A percentile compares a stretch with the other conserved stretches of the same genome.
Evolutionary conservation across 2,888 invertebrate species (phyloP).

Genomic region (Stratiomys singularior): DNA sequence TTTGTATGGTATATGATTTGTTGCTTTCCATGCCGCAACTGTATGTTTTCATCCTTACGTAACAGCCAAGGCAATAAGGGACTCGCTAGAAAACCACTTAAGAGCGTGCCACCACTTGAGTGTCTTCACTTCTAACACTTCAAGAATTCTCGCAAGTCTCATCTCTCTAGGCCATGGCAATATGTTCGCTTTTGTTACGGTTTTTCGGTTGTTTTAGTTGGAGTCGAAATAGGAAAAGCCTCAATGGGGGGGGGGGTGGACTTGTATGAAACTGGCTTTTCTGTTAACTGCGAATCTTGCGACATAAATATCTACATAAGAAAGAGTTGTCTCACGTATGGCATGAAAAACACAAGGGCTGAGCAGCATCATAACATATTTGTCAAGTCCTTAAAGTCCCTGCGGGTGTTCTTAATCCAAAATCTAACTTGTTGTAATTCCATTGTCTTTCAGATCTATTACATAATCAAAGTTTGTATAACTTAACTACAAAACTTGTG

Average conservation of each 20-base stretch:
- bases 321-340: conserved; percentile 14
- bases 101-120: conserved; percentile 51
- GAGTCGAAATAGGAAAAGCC: background rate
- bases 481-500: background rate
- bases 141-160: background rate
- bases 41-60: background rate
- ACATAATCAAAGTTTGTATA: background rate
- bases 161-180: background rate
- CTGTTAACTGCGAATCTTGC: background rate
- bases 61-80: conserved; percentile 9
- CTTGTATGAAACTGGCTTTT: background rate
- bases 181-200: conserved; percentile 11
- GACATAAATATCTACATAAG: conserved; percentile 1
- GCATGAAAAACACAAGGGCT: conserved; percentile 6
- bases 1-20: background rate
- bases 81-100: conserved; percentile 50
- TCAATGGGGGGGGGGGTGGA: background rate
- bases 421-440: background rate
- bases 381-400: conserved; percentile 30
- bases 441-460: background rate
- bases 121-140: conserved; percentile 47
- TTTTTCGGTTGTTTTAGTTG: background rate
- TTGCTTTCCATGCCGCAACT: background rate
- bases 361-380: conserved; percentile 6
- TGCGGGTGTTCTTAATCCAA: background rate